These are phyloP conservation scores for Drosophila parabipectinata DNA, from an alignment of 1,140 invertebrate genomes.

Conservation along the genomic window DNA sequence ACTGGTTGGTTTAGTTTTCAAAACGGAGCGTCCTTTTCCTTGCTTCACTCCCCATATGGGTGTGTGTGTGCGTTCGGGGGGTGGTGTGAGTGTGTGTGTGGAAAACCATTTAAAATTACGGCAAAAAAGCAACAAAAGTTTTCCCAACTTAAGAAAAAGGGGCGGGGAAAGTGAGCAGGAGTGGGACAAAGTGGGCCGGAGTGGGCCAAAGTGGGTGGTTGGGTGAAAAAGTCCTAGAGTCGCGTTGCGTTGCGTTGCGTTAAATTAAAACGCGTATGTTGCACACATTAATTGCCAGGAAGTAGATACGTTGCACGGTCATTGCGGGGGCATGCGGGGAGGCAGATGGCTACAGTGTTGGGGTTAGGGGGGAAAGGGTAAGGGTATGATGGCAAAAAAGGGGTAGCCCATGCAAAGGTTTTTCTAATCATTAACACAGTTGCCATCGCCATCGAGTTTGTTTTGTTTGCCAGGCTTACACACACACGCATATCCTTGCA, in stretches of 20 bases:
- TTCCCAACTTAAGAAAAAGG: slow-evolving; percentile 30
- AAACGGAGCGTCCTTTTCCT: slow-evolving; percentile 36
- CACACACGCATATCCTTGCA: slow-evolving; percentile 15
- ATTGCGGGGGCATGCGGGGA: neutral
- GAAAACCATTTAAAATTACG: slow-evolving; percentile 76
- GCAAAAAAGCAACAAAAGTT: slow-evolving; percentile 74
- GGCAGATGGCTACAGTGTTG: too few relatives aligned
- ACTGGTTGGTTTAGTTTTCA: slow-evolving; percentile 73
- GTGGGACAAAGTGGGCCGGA: slow-evolving; percentile 2
- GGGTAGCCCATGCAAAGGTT: slow-evolving; percentile 53
- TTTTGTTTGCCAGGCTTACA: slow-evolving; percentile 43
- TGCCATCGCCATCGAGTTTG: slow-evolving; percentile 53
- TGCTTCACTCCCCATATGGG: slow-evolving; percentile 6
- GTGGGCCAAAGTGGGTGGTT: slow-evolving; percentile 3
- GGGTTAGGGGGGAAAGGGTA: neutral
- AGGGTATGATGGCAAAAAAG: slow-evolving; percentile 14
- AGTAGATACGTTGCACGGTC: slow-evolving; percentile 58
- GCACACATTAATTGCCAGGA: slow-evolving; percentile 80
- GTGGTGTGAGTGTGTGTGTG: slow-evolving; percentile 27
- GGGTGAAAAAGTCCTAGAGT: slow-evolving; percentile 22
- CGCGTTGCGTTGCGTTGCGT: slow-evolving; percentile 62
- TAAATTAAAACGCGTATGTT: slow-evolving; percentile 81
- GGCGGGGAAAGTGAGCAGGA: neutral
- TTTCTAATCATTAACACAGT: slow-evolving; percentile 83
- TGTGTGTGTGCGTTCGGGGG: neutral